Evolutionary conservation across 2,797 vertebrate species (phyloP).

Genomic region (Gila robusta): DNA sequence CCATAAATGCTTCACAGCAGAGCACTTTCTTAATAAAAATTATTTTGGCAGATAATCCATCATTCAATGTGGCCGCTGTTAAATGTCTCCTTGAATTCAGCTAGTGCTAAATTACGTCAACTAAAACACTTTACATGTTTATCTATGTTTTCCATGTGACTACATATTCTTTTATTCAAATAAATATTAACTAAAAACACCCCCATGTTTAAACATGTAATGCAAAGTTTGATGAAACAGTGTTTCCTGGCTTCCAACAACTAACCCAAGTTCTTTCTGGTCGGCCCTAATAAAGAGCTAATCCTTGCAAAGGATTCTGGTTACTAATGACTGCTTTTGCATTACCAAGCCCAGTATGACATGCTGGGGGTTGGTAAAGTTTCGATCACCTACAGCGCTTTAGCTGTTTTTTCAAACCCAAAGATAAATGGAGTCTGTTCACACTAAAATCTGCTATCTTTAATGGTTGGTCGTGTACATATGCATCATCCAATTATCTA

Average conservation of each 20-base stretch:
- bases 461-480: not conserved
- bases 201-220: not conserved
- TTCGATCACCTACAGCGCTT: not conserved
- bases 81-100: not conserved
- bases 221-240: not conserved
- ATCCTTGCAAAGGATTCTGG: constrained; percentile 17
- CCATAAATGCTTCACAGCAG: constrained; percentile 13
- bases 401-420: not conserved
- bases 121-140: not conserved
- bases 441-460: not conserved
- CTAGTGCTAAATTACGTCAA: not conserved
- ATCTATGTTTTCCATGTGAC: not conserved
- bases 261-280: not conserved
- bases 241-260: not conserved
- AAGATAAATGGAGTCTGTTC: constrained; percentile 1
- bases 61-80: not conserved
- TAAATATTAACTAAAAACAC: not conserved
- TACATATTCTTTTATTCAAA: not conserved
- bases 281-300: not conserved
- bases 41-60: not conserved
- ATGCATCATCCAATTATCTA: not conserved
- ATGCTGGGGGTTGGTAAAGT: not conserved
- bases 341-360: not conserved
- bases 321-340: constrained; percentile 29
- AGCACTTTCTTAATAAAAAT: constrained; percentile 15